Conservation (phyloP, 1,140 invertebrate species). For the Pogonomyrmex barbatus region DNA sequence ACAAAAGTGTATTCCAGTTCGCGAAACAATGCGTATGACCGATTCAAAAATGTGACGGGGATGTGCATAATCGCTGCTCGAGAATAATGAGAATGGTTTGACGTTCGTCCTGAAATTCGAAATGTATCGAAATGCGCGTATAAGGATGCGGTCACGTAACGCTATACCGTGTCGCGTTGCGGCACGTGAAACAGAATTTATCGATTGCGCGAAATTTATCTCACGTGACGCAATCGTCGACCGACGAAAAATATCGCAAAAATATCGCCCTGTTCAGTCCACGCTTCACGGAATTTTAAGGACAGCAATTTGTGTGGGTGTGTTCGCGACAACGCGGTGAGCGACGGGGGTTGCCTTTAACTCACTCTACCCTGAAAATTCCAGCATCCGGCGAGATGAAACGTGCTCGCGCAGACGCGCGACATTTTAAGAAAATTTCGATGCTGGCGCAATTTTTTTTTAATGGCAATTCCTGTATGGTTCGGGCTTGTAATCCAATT, state of each 20-base stretch:
- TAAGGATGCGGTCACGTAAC: constrained; percentile 63
- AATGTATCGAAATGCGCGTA: constrained; percentile 39
- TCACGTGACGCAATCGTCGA: constrained; percentile 54
- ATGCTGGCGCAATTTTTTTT: constrained; percentile 12
- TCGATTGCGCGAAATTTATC: constrained; percentile 70
- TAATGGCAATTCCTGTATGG: not conserved
- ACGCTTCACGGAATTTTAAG: constrained; percentile 34
- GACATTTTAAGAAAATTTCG: constrained; percentile 25
- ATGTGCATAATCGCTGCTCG: not conserved
- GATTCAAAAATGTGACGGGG: constrained; percentile 16
- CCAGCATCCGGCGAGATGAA: not conserved
- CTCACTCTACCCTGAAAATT: constrained; percentile 2
- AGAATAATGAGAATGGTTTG: not conserved
- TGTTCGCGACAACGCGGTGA: not conserved
- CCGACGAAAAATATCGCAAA: constrained; percentile 34
- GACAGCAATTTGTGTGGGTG: constrained; percentile 1
- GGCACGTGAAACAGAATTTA: constrained; percentile 67
- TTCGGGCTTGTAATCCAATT: constrained; percentile 27
- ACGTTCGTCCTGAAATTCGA: constrained; percentile 14
- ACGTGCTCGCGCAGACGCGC: not conserved
- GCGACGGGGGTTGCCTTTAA: not conserved
- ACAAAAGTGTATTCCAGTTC: not conserved
- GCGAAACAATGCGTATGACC: constrained; percentile 4
- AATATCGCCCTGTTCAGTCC: not conserved
- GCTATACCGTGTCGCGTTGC: constrained; percentile 57